phyloP scores from a whole-genome alignment of 2,888 invertebrate species.

The Trileptium ribeirensis region DNA sequence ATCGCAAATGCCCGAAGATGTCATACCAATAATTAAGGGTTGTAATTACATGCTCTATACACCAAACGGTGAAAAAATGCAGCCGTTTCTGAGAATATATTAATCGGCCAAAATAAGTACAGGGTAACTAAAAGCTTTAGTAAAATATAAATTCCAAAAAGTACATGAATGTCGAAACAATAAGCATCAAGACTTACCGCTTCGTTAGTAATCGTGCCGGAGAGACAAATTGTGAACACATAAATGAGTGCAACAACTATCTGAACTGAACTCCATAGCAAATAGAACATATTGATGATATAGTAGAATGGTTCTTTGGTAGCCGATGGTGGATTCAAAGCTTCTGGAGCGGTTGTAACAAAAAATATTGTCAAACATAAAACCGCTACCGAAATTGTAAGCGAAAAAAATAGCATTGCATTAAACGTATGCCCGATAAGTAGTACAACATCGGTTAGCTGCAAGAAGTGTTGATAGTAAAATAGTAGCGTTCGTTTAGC shows the following conservation, averaged over 20 bases:
- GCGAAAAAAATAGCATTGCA: background rate
- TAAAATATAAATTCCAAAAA: too few species aligned
- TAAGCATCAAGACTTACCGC: background rate
- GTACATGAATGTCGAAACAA: too few species aligned
- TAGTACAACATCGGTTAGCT: background rate
- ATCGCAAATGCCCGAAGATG: too few species aligned
- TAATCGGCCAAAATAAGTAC: too few species aligned
- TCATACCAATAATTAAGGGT: too few species aligned
- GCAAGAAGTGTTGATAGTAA: background rate
- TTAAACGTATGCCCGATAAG: background rate
- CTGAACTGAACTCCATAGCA: background rate
- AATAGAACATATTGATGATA: background rate
- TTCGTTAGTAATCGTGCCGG: slow-evolving; percentile 4
- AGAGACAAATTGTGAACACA: background rate
- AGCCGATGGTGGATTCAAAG: background rate
- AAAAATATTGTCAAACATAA: slow-evolving; percentile 5
- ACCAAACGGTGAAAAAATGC: too few species aligned
- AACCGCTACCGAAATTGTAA: background rate
- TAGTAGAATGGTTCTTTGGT: background rate
- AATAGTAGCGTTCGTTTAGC: background rate
- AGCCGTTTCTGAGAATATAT: too few species aligned
- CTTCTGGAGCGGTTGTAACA: background rate
- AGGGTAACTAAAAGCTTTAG: too few species aligned
- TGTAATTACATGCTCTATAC: too few species aligned
- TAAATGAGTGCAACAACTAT: background rate